These are phyloP conservation scores for Acleris laterana DNA, from an alignment of 2,888 invertebrate genomes.

Conservation along the genomic window DNA sequence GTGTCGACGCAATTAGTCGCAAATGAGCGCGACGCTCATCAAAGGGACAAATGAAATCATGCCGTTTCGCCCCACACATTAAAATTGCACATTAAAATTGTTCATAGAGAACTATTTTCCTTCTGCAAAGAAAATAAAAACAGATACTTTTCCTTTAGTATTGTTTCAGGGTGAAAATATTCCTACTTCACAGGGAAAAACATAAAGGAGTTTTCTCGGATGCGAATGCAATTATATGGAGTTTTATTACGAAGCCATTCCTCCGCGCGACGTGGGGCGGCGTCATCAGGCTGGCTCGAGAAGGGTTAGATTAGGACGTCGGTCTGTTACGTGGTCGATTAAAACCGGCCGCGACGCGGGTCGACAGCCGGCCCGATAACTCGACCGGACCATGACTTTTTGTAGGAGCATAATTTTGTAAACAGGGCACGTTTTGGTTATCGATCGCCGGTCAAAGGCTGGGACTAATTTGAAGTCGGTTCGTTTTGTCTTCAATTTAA, in stretches of 20 bases:
- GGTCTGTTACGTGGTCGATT: constrained; percentile 37
- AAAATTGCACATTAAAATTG: constrained; percentile 18
- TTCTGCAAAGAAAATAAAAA: constrained; percentile 26
- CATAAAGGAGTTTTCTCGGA: constrained; percentile 24
- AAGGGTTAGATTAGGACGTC: constrained; percentile 37
- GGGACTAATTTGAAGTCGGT: background rate
- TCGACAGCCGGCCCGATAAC: constrained; percentile 24
- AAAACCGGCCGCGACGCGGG: constrained; percentile 32
- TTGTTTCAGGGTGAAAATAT: constrained; percentile 19
- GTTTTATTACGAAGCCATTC: constrained; percentile 20
- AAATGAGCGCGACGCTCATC: constrained; percentile 23
- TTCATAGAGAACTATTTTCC: constrained; percentile 15
- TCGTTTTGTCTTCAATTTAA: background rate
- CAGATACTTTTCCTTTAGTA: constrained; percentile 10
- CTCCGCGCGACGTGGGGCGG: background rate
- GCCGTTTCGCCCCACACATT: constrained; percentile 14
- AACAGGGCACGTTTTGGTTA: constrained; percentile 26
- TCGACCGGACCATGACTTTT: constrained; percentile 19
- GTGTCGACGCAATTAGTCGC: constrained; percentile 25
- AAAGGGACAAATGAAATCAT: constrained; percentile 30
- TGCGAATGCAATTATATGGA: constrained; percentile 31
- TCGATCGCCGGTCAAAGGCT: constrained; percentile 15
- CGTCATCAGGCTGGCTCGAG: constrained; percentile 26
- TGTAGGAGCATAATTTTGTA: constrained; percentile 22
- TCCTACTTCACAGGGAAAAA: constrained; percentile 15